Base-by-base conservation (phyloP, 2,113 vertebrate genomes). In the Halichoerus grypus region DNA sequence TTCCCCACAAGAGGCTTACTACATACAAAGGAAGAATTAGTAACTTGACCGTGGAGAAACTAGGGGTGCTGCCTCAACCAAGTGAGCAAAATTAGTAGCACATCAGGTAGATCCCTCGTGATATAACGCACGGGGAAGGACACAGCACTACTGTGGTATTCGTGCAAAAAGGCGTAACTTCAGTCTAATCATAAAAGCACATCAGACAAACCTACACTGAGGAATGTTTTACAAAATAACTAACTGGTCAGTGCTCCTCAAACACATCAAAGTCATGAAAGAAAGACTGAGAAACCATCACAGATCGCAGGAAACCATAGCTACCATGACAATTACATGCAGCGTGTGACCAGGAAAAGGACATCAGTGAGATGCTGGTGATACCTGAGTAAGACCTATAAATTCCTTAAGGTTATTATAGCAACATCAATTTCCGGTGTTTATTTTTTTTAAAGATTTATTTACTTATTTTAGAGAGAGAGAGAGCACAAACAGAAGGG, bases 141-240 rank as follows among this genome's bases (percentile, higher is more conserved):
- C 28, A 1, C 0, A 4, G 1, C 7, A 4, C 59, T 2, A 2
- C 7, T 7, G 4, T 11, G 69, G 4, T 4, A 1, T 31, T n/a
- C 28, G 39, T 19, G 55, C 10, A 84, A 59, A 89, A 88, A 74
- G 4, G 15, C 10, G 5, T 4, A 3, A 22, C 36, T 55, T 83
- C 42, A 46, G 1, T 19, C 39, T 31, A 18, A 74, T 65, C 15
- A 5, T 7, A 6, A 72, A 42, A 53, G 65, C 39, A 39, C 19
- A 12, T 5, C 87, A 81, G 55, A 31, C 63, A 55, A 65, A 65
- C 13, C 22, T 69, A 28, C 21, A 16, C 0, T 7, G 28, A 69
- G 14, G n/a, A 39, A 13, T 0, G 33, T 51, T 72, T 89, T 59
- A 28, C 31, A 59, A 42, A 55, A 28, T 61, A 67, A 39, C 33